Evolutionary conservation across 2,888 invertebrate species (phyloP), one percentile per base, ranked within the genome.

Genomic region (Himalopsyche tibetana): DNA sequence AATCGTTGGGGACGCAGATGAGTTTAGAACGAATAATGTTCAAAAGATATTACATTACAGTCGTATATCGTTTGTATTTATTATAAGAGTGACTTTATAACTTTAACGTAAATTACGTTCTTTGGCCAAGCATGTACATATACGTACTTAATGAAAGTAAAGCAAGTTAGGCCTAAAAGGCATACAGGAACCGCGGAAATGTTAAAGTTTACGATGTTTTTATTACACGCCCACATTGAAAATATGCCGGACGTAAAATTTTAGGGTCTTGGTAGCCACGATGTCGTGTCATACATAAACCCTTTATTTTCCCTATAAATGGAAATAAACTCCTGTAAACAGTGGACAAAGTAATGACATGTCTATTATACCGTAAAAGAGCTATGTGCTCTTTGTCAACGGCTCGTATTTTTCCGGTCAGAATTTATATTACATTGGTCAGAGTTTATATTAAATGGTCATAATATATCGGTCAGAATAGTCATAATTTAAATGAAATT

Each of bases 121-220:
- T 19, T 63, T 63, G 28, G 19, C 19, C 63, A 15, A 19, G 19
- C 19, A 28, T 63, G 63, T 63, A 28, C 28, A 28, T 28, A 63
- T 63, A 63, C 63, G 19, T 63, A 63, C 63, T n/a, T 63, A 63
- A 63, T 19, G 63, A 19, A 63, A 63, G 63, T 63, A 19, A 63
- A 63, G 63, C 63, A 63, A 63, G 63, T 63, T 19, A 9, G 63
- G 63, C 63, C 9, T 63, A 63, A 63, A 63, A 63, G 63, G 63
- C 63, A 63, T 63, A 63, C 28, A 15, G 19, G 63, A 63, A 63
- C 63, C 63, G 63, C 63, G 63, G 28, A 63, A 63, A 63, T 63
- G 63, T 63, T 51, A 63, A 63, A 63, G 63, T 63, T 63, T 63
- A 63, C 63, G 63, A 63, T 63, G 63, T 63, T 63, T 63, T 63